Evolutionary conservation across 2,888 invertebrate species (phyloP).

Genomic region (Cosmia trapezina): DNA sequence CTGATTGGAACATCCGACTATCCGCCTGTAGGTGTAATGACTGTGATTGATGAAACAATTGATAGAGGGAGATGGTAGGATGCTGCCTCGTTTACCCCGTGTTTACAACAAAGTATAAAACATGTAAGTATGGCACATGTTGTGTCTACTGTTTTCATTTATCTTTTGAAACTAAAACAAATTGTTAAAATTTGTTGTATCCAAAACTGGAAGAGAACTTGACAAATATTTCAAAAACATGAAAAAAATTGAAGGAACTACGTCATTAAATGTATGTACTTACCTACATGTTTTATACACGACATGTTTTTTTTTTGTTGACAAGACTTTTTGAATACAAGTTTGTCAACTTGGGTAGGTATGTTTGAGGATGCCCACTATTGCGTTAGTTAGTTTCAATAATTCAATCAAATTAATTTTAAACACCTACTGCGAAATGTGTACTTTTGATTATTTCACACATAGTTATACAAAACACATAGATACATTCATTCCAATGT

Average conservation of each 20-base stretch:
- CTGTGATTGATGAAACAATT: slow-evolving; percentile 46
- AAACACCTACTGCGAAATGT: no score
- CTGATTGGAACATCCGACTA: slow-evolving; percentile 51
- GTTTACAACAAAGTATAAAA: background rate
- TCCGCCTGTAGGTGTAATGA: slow-evolving; percentile 10
- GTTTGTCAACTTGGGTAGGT: no score
- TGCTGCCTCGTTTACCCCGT: background rate
- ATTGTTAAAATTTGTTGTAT: background rate
- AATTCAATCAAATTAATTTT: no score
- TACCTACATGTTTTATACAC: no score
- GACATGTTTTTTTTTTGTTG: no score
- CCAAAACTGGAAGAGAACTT: background rate
- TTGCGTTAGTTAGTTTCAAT: no score
- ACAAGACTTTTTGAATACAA: no score
- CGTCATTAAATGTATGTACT: no score
- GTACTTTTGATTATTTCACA: no score
- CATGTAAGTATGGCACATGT: background rate
- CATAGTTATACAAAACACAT: no score
- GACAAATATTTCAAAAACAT: background rate
- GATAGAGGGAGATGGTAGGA: slow-evolving; percentile 16
- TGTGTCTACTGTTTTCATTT: background rate
- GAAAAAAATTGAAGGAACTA: background rate
- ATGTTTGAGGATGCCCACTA: no score
- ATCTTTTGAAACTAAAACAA: background rate
- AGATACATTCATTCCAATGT: no score